Conservation (phyloP, 2,888 invertebrate species). For the Ophraella communa region DNA sequence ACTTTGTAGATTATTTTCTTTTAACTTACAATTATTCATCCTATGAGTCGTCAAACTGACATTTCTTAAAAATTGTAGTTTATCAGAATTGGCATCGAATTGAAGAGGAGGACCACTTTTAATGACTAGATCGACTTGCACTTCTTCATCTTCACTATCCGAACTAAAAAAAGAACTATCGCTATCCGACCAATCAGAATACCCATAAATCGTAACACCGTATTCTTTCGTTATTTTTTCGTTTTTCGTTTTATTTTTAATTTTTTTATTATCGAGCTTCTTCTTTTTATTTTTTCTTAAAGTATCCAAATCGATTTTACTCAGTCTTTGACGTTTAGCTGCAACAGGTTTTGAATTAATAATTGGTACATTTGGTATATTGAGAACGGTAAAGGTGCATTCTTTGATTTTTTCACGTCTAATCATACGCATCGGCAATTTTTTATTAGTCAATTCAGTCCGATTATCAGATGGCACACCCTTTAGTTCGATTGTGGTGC, state of each 20-base stretch:
- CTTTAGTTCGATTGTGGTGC: slow-evolving; percentile 41
- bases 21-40: slow-evolving; percentile 66
- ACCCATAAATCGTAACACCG: slow-evolving; percentile 53
- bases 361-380: slow-evolving; percentile 53
- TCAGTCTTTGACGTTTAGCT: slow-evolving; percentile 52
- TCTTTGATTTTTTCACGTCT: slow-evolving; percentile 21
- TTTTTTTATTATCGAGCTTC: slow-evolving; percentile 11
- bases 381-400: slow-evolving; percentile 52
- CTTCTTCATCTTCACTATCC: slow-evolving; percentile 61
- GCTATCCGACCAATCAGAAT: slow-evolving; percentile 58
- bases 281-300: slow-evolving; percentile 44
- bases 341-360: slow-evolving; percentile 35
- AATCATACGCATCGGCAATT: neutral
- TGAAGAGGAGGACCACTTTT: slow-evolving; percentile 65
- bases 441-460: slow-evolving; percentile 9
- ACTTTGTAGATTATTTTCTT: no score
- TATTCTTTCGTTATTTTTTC: slow-evolving; percentile 45
- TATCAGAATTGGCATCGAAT: slow-evolving; percentile 61
- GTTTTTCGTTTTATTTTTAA: neutral
- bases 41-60: slow-evolving; percentile 70
- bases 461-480: slow-evolving; percentile 1
- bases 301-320: slow-evolving; percentile 59
- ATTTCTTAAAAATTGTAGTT: slow-evolving; percentile 68
- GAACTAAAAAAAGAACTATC: slow-evolving; percentile 61
- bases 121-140: slow-evolving; percentile 60